Percentiles rank a stretch among this genome's conserved stretches.
Conservation (phyloP, 2,888 invertebrate species). For the Tromatobia lineatoria region DNA sequence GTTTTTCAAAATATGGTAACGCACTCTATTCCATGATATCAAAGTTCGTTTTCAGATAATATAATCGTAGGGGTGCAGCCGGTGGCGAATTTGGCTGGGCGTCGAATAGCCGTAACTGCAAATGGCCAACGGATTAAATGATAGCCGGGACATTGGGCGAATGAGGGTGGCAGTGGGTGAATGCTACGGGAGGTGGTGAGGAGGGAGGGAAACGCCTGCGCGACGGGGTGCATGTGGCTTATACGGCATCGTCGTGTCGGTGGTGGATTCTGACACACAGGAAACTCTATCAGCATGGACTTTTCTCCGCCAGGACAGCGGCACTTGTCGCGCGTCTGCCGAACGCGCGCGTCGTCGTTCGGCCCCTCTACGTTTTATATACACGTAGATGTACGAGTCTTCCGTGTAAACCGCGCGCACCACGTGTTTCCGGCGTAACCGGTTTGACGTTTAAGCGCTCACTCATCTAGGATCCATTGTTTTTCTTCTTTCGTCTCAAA, state of each 20-base stretch:
- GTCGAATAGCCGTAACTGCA: constrained; percentile 24
- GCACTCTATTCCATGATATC: no score
- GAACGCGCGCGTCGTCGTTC: constrained; percentile 75
- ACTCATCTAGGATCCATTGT: neutral
- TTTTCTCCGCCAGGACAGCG: constrained; percentile 69
- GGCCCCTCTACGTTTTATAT: constrained; percentile 39
- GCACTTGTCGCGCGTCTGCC: constrained; percentile 82
- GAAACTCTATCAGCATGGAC: constrained; percentile 41
- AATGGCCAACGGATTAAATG: constrained; percentile 16
- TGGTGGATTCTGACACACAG: constrained; percentile 58
- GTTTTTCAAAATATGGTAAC: neutral
- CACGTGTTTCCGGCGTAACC: constrained; percentile 69
- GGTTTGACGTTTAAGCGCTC: neutral
- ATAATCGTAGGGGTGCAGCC: neutral
- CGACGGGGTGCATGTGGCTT: constrained; percentile 51
- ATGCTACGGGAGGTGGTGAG: constrained; percentile 16
- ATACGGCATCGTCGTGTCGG: constrained; percentile 30
- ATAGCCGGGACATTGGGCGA: constrained; percentile 1
- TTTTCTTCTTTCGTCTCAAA: neutral
- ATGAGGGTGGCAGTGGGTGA: constrained; percentile 15
- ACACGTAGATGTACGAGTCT: constrained; percentile 28
- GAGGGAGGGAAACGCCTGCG: constrained; percentile 67
- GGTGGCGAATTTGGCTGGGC: neutral
- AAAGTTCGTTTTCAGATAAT: no score
- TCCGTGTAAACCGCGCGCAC: constrained; percentile 48